Conservation (phyloP, 2,888 invertebrate species). For the Chalcis sispes region DNA sequence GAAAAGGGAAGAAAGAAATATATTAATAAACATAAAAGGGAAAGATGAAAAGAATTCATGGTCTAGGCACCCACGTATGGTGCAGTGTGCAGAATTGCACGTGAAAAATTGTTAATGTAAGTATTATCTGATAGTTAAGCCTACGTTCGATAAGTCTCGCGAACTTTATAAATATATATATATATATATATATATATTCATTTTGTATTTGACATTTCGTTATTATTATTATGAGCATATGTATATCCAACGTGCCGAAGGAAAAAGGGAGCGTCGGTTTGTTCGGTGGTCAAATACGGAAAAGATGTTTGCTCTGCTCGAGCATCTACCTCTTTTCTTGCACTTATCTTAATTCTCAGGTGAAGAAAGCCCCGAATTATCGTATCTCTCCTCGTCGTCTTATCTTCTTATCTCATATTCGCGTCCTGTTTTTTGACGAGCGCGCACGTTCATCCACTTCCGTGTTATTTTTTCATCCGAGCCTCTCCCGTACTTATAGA, state of each 20-base stretch:
- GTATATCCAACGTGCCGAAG: not conserved
- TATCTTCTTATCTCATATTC: conserved; percentile 64
- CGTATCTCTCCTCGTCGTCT: conserved; percentile 23
- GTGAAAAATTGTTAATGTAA: conserved; percentile 50
- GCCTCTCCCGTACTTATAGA: no score
- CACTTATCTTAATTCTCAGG: conserved; percentile 68
- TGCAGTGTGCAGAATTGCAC: conserved; percentile 41
- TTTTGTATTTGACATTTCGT: conserved; percentile 1
- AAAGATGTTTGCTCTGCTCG: conserved; percentile 55
- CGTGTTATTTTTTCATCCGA: conserved; percentile 62
- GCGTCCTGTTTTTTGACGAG: conserved; percentile 57
- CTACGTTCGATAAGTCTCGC: conserved; percentile 36
- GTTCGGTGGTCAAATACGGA: conserved; percentile 65
- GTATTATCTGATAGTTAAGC: conserved; percentile 48
- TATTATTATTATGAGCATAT: conserved; percentile 15
- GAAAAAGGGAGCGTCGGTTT: conserved; percentile 66
- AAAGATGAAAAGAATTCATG: conserved; percentile 6
- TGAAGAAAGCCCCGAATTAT: conserved; percentile 64
- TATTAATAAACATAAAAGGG: no score
- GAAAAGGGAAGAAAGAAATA: conserved; percentile 11
- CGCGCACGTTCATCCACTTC: conserved; percentile 60
- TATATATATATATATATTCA: not conserved
- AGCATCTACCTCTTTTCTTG: conserved; percentile 49
- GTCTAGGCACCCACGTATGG: conserved; percentile 12
- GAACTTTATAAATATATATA: no score